Percentiles rank a stretch among this genome's conserved stretches.
phyloP scores from a whole-genome alignment of 1,140 invertebrate species.

The Bombus pascuorum region DNA sequence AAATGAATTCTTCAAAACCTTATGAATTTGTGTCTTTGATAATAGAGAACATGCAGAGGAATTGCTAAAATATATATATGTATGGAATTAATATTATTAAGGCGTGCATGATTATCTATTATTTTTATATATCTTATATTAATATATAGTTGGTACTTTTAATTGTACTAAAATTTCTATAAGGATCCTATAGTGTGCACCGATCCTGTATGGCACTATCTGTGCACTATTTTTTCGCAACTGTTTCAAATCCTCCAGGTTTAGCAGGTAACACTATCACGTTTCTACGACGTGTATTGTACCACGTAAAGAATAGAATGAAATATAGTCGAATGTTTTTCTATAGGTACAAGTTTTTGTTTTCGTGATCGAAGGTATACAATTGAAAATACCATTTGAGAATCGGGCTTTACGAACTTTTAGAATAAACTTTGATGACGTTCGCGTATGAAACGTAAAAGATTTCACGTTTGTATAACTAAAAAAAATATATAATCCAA shows the following conservation, averaged over 20 bases:
- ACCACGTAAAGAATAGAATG: too few relatives aligned
- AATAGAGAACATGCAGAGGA: neutral
- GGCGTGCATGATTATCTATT: too few relatives aligned
- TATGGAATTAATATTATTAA: neutral
- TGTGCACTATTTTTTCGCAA: neutral
- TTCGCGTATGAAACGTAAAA: neutral
- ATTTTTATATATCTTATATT: neutral
- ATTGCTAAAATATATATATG: neutral
- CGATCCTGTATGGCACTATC: neutral
- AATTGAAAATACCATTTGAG: conserved; percentile 2
- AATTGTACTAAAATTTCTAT: neutral
- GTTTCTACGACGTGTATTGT: neutral
- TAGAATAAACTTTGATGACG: neutral
- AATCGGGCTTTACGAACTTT: neutral
- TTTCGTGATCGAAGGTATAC: neutral
- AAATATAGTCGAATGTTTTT: neutral
- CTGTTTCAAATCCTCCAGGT: neutral
- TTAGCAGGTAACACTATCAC: neutral
- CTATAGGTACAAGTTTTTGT: neutral
- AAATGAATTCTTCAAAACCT: too few relatives aligned
- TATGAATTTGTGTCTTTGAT: neutral
- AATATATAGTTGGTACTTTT: neutral
- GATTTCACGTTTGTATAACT: neutral
- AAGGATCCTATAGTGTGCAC: neutral
- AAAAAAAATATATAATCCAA: neutral